Percentiles rank a stretch among this genome's conserved stretches.
phyloP scores from a whole-genome alignment of 1,140 invertebrate species.

The Cryptotermes secundus region DNA sequence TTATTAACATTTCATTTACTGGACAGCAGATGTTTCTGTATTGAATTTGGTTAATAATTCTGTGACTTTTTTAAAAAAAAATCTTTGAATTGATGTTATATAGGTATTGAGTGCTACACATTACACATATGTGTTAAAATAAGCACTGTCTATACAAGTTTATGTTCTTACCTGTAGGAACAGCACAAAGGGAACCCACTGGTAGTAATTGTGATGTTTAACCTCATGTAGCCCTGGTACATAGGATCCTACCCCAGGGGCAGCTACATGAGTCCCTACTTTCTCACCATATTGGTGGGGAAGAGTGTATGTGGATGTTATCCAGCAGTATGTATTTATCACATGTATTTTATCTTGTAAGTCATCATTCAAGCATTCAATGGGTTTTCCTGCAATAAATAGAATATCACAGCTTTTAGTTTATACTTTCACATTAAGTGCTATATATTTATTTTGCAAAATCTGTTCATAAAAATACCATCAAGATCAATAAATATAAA shows the following conservation, averaged over 20 bases:
- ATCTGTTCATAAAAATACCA: too few species aligned
- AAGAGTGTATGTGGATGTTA: constrained; percentile 87
- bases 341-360: constrained; percentile 69
- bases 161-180: constrained; percentile 69
- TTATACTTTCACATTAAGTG: too few species aligned
- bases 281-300: constrained; percentile 63
- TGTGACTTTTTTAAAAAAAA: too few species aligned
- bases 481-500: too few species aligned
- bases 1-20: too few species aligned
- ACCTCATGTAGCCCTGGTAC: constrained; percentile 60
- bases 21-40: too few species aligned
- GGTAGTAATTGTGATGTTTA: constrained; percentile 86
- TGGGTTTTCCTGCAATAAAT: constrained; percentile 55
- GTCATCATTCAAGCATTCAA: constrained; percentile 75
- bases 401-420: too few species aligned
- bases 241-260: constrained; percentile 68
- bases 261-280: constrained; percentile 63
- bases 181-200: constrained; percentile 90
- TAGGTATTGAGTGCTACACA: too few species aligned
- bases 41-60: neutral
- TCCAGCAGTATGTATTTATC: constrained; percentile 88
- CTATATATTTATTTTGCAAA: too few species aligned
- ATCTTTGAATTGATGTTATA: too few species aligned
- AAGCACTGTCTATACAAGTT: neutral
- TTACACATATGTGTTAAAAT: neutral